Percentiles rank a stretch among this genome's conserved stretches.
Evolutionary conservation across 1,140 invertebrate genomes (phyloP).

Genomic region (Drosophila subpulchrella): DNA sequence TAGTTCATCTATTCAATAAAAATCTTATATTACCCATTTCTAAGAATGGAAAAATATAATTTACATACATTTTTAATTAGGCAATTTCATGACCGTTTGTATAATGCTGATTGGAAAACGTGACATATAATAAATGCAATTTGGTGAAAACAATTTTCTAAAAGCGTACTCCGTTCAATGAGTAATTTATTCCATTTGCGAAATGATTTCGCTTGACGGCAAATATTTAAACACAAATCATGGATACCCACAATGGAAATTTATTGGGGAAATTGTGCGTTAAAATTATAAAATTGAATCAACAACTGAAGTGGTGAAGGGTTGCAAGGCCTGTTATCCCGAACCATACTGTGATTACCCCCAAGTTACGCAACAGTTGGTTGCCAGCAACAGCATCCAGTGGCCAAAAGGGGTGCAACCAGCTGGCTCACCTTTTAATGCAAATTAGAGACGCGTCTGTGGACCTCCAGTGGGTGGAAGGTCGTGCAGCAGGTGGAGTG

Average conservation of each 20-base stretch:
- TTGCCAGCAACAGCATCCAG: slow-evolving; percentile 15
- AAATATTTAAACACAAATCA: slow-evolving; percentile 30
- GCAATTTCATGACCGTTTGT: not conserved
- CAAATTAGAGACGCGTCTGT: slow-evolving; percentile 55
- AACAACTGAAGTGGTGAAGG: slow-evolving; percentile 31
- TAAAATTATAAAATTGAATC: slow-evolving; percentile 76
- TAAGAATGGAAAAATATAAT: not conserved
- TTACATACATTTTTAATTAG: slow-evolving; percentile 1
- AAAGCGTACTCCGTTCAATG: slow-evolving; percentile 6
- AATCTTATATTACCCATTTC: no score
- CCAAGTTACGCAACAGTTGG: slow-evolving; percentile 56
- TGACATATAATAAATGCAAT: slow-evolving; percentile 16
- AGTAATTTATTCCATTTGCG: slow-evolving; percentile 38
- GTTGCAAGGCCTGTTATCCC: slow-evolving; percentile 28
- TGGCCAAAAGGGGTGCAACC: slow-evolving; percentile 19
- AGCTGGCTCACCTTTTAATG: slow-evolving; percentile 59
- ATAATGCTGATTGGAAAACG: slow-evolving; percentile 7
- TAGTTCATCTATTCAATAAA: no score
- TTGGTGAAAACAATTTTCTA: slow-evolving; percentile 13
- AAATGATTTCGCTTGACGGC: slow-evolving; percentile 12
- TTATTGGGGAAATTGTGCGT: slow-evolving; percentile 60
- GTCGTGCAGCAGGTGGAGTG: not conserved
- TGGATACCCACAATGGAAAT: slow-evolving; percentile 13
- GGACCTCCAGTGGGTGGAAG: not conserved
- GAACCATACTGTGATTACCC: not conserved